phyloP scores from a whole-genome alignment of 2,113 vertebrate genomes.

The Neogale vison region DNA sequence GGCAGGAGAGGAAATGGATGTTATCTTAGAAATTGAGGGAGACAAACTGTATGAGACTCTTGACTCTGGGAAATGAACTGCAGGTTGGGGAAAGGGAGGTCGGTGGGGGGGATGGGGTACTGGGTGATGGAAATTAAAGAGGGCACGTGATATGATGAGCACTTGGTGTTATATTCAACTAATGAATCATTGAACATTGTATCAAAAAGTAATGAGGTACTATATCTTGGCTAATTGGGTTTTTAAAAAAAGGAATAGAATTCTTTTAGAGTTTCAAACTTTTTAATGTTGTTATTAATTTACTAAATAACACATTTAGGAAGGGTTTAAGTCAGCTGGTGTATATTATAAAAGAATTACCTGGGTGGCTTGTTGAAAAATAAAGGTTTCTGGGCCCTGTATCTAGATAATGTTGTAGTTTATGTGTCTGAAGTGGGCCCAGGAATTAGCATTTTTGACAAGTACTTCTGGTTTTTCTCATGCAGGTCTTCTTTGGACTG shows the following conservation, averaged over 20 bases:
- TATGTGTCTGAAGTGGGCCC: not conserved
- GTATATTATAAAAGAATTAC: not conserved
- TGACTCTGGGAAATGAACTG: not conserved
- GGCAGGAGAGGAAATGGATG: not conserved
- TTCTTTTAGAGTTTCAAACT: slow-evolving; percentile 12
- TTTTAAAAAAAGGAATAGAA: not conserved
- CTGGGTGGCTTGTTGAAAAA: not conserved
- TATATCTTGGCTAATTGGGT: not conserved
- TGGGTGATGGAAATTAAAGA: not conserved
- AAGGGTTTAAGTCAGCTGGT: not conserved
- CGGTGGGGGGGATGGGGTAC: not conserved
- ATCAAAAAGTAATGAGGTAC: not conserved
- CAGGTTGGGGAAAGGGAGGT: not conserved
- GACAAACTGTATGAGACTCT: not conserved
- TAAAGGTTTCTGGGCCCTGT: not conserved
- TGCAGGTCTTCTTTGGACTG: not conserved
- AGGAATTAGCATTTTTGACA: slow-evolving; percentile 33
- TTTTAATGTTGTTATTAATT: not conserved
- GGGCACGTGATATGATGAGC: not conserved
- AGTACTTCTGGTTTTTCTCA: not conserved
- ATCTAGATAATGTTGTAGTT: not conserved
- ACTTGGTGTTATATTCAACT: not conserved
- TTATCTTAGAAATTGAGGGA: not conserved
- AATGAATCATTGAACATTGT: not conserved
- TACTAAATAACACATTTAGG: not conserved